A percentile compares a stretch with the other conserved stretches of the same genome.
These are phyloP conservation scores for Psettodes erumei DNA, from an alignment of 2,113 vertebrate genomes.

Conservation along the genomic window DNA sequence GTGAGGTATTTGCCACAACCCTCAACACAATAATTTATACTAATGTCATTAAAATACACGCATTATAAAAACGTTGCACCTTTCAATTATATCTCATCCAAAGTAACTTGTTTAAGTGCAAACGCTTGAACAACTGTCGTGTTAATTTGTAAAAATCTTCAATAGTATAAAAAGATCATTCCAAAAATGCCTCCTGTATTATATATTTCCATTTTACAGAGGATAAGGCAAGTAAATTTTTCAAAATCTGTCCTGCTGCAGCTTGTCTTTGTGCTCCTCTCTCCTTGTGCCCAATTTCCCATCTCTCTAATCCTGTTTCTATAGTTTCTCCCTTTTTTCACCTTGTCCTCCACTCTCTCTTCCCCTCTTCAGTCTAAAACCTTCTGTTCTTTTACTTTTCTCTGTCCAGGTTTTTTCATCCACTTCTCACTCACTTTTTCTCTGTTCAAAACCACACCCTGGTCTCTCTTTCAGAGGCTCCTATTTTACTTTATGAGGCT, in stretches of 20 bases:
- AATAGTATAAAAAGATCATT: not conserved
- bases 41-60: not conserved
- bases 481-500: not conserved
- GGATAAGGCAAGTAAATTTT: not conserved
- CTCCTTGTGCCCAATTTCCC: no score
- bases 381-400: not conserved
- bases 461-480: not conserved
- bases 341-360: not conserved
- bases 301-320: not conserved
- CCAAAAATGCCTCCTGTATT: not conserved
- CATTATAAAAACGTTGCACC: no score
- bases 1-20: no score
- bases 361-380: not conserved
- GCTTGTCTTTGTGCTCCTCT: not conserved
- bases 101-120: not conserved
- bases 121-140: no score
- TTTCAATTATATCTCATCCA: not conserved
- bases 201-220: not conserved
- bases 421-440: not conserved
- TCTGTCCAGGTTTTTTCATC: not conserved
- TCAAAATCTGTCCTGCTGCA: not conserved
- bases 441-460: conserved; percentile 8
- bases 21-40: not conserved
- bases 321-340: not conserved
- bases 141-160: not conserved